Base-by-base conservation (phyloP, 2,113 vertebrate species). In the Neoarius graeffei region DNA sequence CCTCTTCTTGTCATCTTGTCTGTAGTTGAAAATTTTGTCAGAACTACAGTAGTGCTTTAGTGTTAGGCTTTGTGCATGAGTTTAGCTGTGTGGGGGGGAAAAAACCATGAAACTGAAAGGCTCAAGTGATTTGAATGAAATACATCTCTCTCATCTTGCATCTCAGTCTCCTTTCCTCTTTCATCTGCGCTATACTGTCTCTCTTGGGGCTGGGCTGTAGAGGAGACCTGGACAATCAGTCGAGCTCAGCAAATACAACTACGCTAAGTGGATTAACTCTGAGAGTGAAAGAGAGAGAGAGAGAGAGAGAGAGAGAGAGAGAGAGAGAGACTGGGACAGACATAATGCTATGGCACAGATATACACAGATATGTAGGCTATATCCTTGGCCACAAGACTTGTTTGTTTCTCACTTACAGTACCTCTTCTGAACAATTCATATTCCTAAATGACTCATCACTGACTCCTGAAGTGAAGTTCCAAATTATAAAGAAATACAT, bases 81-180 rank as follows among this genome's bases (percentile, higher is more conserved):
- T 87, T 87, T 91, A 87, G 89, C 87, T 25, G 88, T 87, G 90
- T 83, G 88, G 2, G 19, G 2, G 19, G 5, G 25, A 14, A 74
- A 74, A 74, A 35, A 17, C 3, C 3, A 64, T 5, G 19, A 25
- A 54, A 15, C 4, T 67, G 14, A 91, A 67, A 50, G 35, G 11
- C 25, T 84, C 7, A 54, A 52, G n/a, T 52, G 11, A 27, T 42
- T 81, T 81, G 17, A 81, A 42, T 60, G n/a, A 81, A 81, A 81
- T 59, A 35, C 89, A 86, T 62, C 81, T 69, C 91, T 88, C 87
- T 93, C 88, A 50, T 27, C 52, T 35, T 73, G 27, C 52, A 20
- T 85, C 52, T 50, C 56, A 77, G 20, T 64, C 84, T 77, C 7
- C 35, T 27, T 57, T 62, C 56, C 20, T 76, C 73, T 77, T 77